These are phyloP conservation scores for Gastrophryne carolinensis DNA, from an alignment of 2,797 vertebrate genomes.

Conservation along the genomic window DNA sequence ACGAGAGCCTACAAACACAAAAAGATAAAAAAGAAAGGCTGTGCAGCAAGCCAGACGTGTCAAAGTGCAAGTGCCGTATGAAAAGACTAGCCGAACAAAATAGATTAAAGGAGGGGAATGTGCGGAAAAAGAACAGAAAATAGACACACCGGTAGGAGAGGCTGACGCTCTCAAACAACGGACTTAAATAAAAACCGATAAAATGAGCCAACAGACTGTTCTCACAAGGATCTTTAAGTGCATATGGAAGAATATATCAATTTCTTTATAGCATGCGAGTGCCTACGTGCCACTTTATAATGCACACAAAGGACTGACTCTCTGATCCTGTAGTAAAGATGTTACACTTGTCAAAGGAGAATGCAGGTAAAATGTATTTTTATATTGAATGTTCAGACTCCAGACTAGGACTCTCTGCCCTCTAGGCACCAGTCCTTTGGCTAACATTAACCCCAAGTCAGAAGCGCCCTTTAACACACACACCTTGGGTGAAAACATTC, in stretches of 20 bases:
- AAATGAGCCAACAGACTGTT: background rate
- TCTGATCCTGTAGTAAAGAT: background rate
- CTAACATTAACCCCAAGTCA: background rate
- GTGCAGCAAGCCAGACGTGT: background rate
- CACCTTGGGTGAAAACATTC: background rate
- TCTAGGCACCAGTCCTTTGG: background rate
- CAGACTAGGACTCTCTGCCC: too few species aligned
- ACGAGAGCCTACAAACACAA: background rate
- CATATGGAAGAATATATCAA: background rate
- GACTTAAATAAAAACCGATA: background rate
- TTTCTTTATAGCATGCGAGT: background rate
- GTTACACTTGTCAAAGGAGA: background rate
- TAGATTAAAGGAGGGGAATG: background rate
- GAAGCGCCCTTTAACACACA: background rate
- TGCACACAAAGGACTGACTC: background rate
- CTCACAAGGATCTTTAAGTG: background rate
- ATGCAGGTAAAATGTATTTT: background rate
- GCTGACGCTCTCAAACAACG: background rate
- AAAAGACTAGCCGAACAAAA: background rate
- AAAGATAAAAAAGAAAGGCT: conserved; percentile 10
- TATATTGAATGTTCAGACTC: background rate
- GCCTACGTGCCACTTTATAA: background rate
- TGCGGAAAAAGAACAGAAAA: background rate
- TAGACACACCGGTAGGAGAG: background rate
- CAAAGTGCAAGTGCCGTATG: background rate